These are phyloP conservation scores for Coleophora flavipennella DNA, from an alignment of 2,888 invertebrate genomes.

Conservation along the genomic window DNA sequence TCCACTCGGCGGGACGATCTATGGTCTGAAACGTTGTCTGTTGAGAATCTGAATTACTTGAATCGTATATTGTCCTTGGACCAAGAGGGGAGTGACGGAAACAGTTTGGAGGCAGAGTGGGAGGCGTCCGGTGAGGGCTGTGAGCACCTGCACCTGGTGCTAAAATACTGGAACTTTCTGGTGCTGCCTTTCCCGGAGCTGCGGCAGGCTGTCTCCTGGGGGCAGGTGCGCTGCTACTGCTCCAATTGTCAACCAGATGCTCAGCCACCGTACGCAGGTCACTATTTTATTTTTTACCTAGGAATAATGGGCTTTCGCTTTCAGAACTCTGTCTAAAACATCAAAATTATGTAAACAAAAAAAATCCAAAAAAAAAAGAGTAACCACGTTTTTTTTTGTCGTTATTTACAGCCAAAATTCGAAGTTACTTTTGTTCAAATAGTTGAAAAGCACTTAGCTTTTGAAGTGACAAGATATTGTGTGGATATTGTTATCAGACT, in stretches of 20 bases:
- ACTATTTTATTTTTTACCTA: too few species aligned
- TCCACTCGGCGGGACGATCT: constrained; percentile 51
- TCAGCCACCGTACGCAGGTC: constrained; percentile 37
- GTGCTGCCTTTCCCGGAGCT: constrained; percentile 48
- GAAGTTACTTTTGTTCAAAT: too few species aligned
- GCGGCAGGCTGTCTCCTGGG: constrained; percentile 47
- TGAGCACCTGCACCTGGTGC: constrained; percentile 47
- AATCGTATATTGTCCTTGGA: constrained; percentile 41
- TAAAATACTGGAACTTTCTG: constrained; percentile 53
- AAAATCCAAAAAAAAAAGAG: too few species aligned
- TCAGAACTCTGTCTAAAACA: too few species aligned
- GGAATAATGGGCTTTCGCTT: too few species aligned
- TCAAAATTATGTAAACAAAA: too few species aligned
- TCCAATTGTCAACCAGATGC: constrained; percentile 43
- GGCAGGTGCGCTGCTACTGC: constrained; percentile 52
- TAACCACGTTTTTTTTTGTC: too few species aligned
- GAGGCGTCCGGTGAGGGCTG: constrained; percentile 45
- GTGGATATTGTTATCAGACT: too few species aligned
- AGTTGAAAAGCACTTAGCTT: too few species aligned
- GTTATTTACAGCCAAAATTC: too few species aligned
- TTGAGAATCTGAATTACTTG: constrained; percentile 47
- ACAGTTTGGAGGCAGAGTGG: constrained; percentile 45
- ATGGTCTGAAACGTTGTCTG: constrained; percentile 35
- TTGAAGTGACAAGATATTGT: too few species aligned
- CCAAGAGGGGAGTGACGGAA: constrained; percentile 32